These are phyloP conservation scores for Coenobita brevimanus DNA, from an alignment of 1,140 invertebrate genomes.

Conservation along the genomic window DNA sequence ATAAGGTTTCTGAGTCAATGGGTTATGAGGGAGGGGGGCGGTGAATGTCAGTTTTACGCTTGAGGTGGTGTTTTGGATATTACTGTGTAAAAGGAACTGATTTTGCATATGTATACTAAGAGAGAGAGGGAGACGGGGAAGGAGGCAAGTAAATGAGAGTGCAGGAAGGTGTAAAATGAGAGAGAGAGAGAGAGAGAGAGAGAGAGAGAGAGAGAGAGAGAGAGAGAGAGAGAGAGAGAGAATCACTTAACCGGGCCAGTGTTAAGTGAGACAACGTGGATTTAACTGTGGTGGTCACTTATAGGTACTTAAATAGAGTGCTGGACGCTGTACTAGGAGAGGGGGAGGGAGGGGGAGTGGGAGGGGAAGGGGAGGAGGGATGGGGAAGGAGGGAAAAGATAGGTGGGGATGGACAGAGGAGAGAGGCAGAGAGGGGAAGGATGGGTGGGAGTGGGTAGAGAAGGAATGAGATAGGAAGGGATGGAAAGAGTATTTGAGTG, in stretches of 20 bases:
- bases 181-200: conserved; percentile 45
- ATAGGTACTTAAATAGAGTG: conserved; percentile 53
- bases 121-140: not conserved
- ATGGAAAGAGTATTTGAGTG: not conserved
- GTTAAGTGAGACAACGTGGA: conserved; percentile 28
- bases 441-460: not conserved
- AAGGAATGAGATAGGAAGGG: not conserved
- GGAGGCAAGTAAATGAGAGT: not conserved
- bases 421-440: not conserved
- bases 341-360: not conserved
- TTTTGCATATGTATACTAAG: not conserved
- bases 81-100: no score
- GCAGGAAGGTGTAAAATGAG: not conserved
- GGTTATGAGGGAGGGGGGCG: no score
- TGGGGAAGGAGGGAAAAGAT: not conserved
- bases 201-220: conserved; percentile 37
- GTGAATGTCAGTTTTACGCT: no score
- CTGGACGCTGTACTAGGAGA: conserved; percentile 2
- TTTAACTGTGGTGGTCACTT: conserved; percentile 55
- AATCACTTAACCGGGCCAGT: conserved; percentile 80
- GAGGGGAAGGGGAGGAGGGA: not conserved
- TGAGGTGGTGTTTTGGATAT: no score
- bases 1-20: no score
- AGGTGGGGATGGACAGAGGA: conserved; percentile 1
- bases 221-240: not conserved